A percentile compares a stretch with the other conserved stretches of the same genome.
Evolutionary conservation across 2,113 vertebrate species (phyloP).

Genomic region (Microcebus griseorufus): DNA sequence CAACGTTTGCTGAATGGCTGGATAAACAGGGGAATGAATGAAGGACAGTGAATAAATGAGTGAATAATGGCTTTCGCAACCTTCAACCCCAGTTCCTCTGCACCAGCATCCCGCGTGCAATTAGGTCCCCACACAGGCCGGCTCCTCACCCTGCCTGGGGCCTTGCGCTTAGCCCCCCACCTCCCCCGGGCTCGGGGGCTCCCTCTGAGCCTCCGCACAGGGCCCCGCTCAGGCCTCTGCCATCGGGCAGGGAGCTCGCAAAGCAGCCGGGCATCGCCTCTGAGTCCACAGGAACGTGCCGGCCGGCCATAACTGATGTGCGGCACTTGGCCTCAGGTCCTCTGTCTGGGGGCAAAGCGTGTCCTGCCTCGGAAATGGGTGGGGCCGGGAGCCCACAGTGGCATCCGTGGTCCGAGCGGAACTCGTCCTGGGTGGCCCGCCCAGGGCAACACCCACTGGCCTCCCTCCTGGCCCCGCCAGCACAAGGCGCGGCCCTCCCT

Average conservation of each 20-base stretch:
- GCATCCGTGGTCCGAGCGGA: neutral
- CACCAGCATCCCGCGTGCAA: neutral
- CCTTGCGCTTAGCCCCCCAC: neutral
- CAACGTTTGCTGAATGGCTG: accelerated
- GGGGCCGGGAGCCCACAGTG: neutral
- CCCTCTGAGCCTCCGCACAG: accelerated
- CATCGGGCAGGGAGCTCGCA: neutral
- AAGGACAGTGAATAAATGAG: neutral
- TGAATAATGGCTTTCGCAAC: too few species aligned
- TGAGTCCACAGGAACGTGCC: neutral
- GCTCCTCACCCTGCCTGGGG: neutral
- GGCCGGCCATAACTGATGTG: accelerated
- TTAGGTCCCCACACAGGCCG: neutral
- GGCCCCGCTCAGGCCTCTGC: neutral
- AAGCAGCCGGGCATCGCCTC: neutral
- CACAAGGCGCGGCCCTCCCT: constrained; percentile 64
- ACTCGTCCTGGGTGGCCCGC: too few species aligned
- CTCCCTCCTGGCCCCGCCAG: neutral
- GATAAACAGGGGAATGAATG: neutral
- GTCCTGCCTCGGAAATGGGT: neutral
- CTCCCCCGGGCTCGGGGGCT: neutral
- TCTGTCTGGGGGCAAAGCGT: neutral
- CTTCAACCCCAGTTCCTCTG: neutral
- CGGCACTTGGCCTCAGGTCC: neutral
- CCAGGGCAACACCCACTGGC: neutral